Percentiles rank a stretch among this genome's conserved stretches.
Evolutionary conservation across 2,888 invertebrate genomes (phyloP).

Genomic region (Phymatocera aterrima): DNA sequence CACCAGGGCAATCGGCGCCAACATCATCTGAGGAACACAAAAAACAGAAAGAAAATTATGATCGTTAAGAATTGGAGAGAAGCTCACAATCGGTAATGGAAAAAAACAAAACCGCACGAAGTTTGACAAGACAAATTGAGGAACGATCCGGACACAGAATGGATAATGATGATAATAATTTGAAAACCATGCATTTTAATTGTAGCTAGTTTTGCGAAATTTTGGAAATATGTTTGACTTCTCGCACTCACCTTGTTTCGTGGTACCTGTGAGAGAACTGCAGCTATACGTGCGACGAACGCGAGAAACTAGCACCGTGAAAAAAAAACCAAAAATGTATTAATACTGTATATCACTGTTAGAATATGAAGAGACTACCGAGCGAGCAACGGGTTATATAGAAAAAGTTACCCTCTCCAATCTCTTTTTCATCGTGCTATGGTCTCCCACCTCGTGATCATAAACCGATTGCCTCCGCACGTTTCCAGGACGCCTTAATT

Average conservation of each 20-base stretch:
- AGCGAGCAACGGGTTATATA: constrained; percentile 70
- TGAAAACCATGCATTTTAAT: too few relatives aligned
- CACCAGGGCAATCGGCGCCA: constrained; percentile 80
- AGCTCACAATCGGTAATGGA: neutral
- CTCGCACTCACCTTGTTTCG: constrained; percentile 21
- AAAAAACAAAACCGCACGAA: too few relatives aligned
- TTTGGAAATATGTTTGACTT: too few relatives aligned
- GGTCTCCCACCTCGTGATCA: constrained; percentile 57
- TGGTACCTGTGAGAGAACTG: constrained; percentile 8
- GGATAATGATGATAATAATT: too few relatives aligned
- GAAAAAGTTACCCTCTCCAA: constrained; percentile 68
- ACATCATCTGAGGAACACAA: constrained; percentile 80
- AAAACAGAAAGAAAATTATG: constrained; percentile 49
- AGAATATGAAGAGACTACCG: constrained; percentile 70
- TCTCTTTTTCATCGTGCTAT: constrained; percentile 42
- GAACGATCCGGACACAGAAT: too few relatives aligned
- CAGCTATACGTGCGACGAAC: neutral
- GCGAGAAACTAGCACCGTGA: constrained; percentile 41
- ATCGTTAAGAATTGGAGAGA: neutral
- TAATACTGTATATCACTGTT: constrained; percentile 58
- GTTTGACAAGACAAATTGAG: too few relatives aligned
- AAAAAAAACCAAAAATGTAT: too few relatives aligned
- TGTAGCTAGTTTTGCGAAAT: too few relatives aligned
- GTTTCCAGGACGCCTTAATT: neutral
- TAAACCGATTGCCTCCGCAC: neutral